These are phyloP conservation scores for Polypedilum vanderplanki DNA, from an alignment of 1,140 invertebrate genomes.

Conservation along the genomic window DNA sequence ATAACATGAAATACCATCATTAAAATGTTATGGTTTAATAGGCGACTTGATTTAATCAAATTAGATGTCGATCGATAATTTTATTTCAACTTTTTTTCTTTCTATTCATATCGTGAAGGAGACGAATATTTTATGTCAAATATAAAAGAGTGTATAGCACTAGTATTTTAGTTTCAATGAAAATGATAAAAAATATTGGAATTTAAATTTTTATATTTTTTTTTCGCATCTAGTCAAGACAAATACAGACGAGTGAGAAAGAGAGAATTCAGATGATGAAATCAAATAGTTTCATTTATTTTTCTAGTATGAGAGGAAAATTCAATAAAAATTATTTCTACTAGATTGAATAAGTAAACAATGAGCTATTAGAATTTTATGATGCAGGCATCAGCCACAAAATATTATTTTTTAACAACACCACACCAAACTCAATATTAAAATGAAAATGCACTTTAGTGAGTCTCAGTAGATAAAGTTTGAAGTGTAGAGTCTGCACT, in stretches of 20 bases:
- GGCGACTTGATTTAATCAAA: conserved; percentile 26
- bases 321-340: conserved; percentile 16
- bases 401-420: not conserved
- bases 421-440: too few relatives aligned
- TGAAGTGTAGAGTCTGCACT: not conserved
- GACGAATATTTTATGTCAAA: not conserved
- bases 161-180: too few relatives aligned
- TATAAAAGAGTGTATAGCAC: not conserved
- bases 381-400: not conserved
- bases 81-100: not conserved
- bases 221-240: not conserved
- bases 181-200: not conserved
- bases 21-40: conserved; percentile 28
- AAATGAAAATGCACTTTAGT: conserved; percentile 3
- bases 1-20: not conserved
- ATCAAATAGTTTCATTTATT: not conserved
- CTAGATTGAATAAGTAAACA: conserved; percentile 16
- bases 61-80: conserved; percentile 24
- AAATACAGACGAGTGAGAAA: not conserved
- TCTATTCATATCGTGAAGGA: not conserved
- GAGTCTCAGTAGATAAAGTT: not conserved
- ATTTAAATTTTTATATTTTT: too few relatives aligned
- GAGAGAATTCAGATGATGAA: not conserved
- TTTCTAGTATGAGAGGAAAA: not conserved
- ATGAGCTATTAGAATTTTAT: conserved; percentile 15